Percentiles rank a stretch among this genome's conserved stretches.
Evolutionary conservation across 2,888 invertebrate genomes (phyloP).

Genomic region (Xanthostigma xanthostigma): DNA sequence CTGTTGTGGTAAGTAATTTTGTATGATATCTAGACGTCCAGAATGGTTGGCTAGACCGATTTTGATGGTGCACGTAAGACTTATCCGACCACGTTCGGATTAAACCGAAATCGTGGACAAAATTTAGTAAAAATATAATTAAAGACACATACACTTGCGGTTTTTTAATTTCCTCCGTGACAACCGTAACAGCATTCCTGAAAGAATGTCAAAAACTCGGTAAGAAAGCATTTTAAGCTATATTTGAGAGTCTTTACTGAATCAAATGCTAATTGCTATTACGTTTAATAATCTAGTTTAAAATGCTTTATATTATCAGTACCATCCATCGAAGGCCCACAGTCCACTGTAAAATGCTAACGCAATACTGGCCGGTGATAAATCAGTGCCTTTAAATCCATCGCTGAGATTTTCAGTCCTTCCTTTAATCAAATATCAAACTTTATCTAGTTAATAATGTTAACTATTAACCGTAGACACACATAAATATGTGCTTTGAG

Average conservation of each 20-base stretch:
- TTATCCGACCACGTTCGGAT: too few relatives aligned
- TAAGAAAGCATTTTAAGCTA: too few relatives aligned
- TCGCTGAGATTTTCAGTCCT: slow-evolving; percentile 44
- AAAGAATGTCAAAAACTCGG: slow-evolving; percentile 6
- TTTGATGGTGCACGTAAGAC: too few relatives aligned
- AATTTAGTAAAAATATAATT: not conserved
- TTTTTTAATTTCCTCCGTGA: slow-evolving; percentile 60
- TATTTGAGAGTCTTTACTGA: too few relatives aligned
- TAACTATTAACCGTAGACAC: too few relatives aligned
- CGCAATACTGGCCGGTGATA: slow-evolving; percentile 49
- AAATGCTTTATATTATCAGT: slow-evolving; percentile 13
- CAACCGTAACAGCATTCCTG: slow-evolving; percentile 54
- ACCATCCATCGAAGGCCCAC: slow-evolving; percentile 87
- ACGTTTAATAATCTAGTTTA: too few relatives aligned
- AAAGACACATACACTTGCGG: slow-evolving; percentile 41
- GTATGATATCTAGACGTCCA: too few relatives aligned
- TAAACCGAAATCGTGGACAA: too few relatives aligned
- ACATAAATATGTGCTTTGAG: slow-evolving; percentile 6
- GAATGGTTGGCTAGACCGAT: too few relatives aligned
- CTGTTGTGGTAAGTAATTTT: too few relatives aligned
- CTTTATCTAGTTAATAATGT: too few relatives aligned
- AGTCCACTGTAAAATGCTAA: slow-evolving; percentile 69
- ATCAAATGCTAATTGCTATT: too few relatives aligned
- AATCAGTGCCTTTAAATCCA: slow-evolving; percentile 55
- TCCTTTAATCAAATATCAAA: slow-evolving; percentile 29